Evolutionary conservation across 1,140 invertebrate genomes (phyloP).

Genomic region (Sarcophaga bullata): DNA sequence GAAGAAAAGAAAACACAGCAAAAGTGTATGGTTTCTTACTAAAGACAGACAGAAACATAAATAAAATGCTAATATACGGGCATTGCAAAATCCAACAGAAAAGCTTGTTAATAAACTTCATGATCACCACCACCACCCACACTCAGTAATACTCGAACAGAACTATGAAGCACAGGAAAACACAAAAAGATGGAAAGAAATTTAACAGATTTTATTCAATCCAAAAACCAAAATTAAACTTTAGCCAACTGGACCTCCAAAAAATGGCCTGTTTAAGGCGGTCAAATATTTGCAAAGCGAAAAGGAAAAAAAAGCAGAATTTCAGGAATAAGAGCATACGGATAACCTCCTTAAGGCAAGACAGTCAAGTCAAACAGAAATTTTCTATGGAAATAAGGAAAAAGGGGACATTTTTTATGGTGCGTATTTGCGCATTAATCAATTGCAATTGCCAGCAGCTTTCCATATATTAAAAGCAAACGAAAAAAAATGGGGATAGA

Average conservation of each 20-base stretch:
- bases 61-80: constrained; percentile 17
- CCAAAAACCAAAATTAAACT: constrained; percentile 6
- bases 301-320: constrained; percentile 5
- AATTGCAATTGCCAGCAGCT: constrained; percentile 56
- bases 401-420: constrained; percentile 28
- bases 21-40: constrained; percentile 1
- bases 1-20: neutral
- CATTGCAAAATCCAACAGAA: neutral
- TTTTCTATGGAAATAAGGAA: neutral
- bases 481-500: constrained; percentile 4
- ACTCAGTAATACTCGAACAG: no score
- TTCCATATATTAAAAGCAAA: constrained; percentile 8
- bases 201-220: constrained; percentile 22
- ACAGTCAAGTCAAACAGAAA: no score
- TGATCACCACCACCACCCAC: neutral
- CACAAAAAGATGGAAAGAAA: constrained; percentile 13
- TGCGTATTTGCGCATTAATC: constrained; percentile 52
- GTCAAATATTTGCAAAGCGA: neutral
- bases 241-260: neutral
- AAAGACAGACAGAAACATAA: constrained; percentile 19
- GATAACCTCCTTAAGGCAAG: neutral
- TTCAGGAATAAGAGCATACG: constrained; percentile 4
- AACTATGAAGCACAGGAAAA: neutral
- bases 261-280: neutral
- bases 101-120: constrained; percentile 24